phyloP scores from a whole-genome alignment of 2,797 vertebrate species.

The Muscicapa comitata region DNA sequence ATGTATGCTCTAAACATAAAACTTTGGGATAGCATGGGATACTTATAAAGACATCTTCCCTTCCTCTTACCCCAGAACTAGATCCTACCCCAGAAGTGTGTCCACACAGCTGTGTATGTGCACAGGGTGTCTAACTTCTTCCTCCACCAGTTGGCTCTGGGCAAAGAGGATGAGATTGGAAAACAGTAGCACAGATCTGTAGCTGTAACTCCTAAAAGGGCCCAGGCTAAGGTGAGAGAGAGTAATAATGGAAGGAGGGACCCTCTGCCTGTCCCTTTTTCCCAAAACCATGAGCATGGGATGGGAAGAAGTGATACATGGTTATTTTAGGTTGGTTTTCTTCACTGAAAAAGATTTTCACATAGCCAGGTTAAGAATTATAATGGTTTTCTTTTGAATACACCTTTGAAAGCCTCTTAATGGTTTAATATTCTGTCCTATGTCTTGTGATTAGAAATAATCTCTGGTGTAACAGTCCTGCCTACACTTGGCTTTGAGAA shows the following conservation, averaged over 20 bases:
- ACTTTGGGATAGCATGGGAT: neutral
- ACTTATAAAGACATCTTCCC: neutral
- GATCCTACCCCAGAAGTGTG: neutral
- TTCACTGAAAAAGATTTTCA: neutral
- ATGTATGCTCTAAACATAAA: neutral
- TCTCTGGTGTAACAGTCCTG: neutral
- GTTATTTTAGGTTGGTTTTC: neutral
- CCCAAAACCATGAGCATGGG: neutral
- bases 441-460: neutral
- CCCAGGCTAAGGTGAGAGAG: neutral
- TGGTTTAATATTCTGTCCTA: neutral
- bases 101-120: neutral
- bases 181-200: neutral
- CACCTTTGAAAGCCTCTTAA: neutral
- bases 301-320: neutral
- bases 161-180: neutral
- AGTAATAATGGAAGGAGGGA: neutral
- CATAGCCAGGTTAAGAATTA: neutral
- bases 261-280: neutral
- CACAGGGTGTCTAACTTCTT: neutral
- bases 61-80: neutral
- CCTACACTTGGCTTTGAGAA: neutral
- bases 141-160: rapidly evolving
- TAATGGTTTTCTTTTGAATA: neutral
- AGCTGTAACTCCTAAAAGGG: neutral